A percentile compares a stretch with the other conserved stretches of the same genome.
Evolutionary conservation across 2,797 vertebrate genomes (phyloP).

Genomic region (Mormyrus hasselquistii): DNA sequence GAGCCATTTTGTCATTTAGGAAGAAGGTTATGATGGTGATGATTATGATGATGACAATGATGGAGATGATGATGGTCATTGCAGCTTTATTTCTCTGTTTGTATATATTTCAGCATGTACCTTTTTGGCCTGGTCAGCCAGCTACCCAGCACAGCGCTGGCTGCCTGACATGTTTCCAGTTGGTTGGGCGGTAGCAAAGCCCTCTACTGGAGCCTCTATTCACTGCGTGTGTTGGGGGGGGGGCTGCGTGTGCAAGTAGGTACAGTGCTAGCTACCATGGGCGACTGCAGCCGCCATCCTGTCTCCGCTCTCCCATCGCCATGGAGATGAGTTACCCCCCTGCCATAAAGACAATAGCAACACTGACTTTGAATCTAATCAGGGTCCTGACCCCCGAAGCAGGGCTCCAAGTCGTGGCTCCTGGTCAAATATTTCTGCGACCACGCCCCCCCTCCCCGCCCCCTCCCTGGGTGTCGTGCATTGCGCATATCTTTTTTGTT

Average conservation of each 20-base stretch:
- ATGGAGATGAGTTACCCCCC: constrained; percentile 93
- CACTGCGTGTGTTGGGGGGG: background rate
- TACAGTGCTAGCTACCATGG: constrained; percentile 16
- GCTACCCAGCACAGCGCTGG: background rate
- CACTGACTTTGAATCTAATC: constrained; percentile 99
- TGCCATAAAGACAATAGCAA: constrained; percentile 81
- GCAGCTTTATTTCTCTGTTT: background rate
- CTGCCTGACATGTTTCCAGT: background rate
- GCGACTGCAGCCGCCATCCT: constrained; percentile 77
- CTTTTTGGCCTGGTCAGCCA: background rate
- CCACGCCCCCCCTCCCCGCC: constrained; percentile 10
- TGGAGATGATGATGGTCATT: background rate
- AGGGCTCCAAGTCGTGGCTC: constrained; percentile 67
- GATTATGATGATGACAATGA: background rate
- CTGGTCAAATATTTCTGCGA: constrained; percentile 67
- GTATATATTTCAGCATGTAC: background rate
- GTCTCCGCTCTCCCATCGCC: constrained; percentile 83
- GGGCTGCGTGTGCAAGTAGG: background rate
- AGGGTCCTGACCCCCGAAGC: constrained; percentile 83
- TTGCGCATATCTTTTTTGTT: background rate
- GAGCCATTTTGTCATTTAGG: background rate
- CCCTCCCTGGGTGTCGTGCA: constrained; percentile 28
- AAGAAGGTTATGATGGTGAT: background rate
- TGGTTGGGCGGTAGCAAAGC: background rate
- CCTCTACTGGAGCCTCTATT: background rate